Evolutionary conservation across 2,113 vertebrate species (phyloP).

Genomic region (Zosterops japonicus): DNA sequence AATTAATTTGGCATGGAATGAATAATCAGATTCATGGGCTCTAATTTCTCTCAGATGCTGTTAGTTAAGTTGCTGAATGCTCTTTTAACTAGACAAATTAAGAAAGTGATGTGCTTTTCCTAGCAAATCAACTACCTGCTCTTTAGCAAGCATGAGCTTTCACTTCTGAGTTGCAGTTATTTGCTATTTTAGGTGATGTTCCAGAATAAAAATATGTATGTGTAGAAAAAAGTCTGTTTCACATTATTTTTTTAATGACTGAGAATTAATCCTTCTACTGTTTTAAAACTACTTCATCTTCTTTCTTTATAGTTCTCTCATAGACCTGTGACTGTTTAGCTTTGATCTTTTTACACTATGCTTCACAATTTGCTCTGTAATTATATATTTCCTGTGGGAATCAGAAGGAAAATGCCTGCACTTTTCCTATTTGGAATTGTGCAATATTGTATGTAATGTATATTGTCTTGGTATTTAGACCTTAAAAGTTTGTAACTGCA

Average conservation of each 20-base stretch:
- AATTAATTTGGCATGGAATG: background rate
- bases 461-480: background rate
- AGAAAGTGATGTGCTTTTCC: background rate
- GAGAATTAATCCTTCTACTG: slow-evolving; percentile 3
- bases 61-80: slow-evolving; percentile 4
- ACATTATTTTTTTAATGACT: background rate
- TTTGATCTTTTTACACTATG: slow-evolving; percentile 44
- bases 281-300: background rate
- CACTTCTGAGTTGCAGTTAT: background rate
- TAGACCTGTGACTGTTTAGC: slow-evolving; percentile 23
- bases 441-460: background rate
- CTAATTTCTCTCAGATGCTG: background rate
- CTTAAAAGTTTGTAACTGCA: background rate
- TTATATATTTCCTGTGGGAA: slow-evolving; percentile 34
- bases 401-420: background rate
- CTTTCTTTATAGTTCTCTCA: background rate
- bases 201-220: background rate
- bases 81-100: slow-evolving; percentile 18
- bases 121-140: background rate
- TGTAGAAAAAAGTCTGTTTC: background rate
- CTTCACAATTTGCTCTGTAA: slow-evolving; percentile 32
- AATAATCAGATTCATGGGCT: background rate
- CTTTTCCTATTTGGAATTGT: background rate
- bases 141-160: background rate
- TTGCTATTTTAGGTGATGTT: background rate